A percentile compares a stretch with the other conserved stretches of the same genome.
phyloP scores from a whole-genome alignment of 2,888 invertebrate genomes.

The Eumerus sabulonum region DNA sequence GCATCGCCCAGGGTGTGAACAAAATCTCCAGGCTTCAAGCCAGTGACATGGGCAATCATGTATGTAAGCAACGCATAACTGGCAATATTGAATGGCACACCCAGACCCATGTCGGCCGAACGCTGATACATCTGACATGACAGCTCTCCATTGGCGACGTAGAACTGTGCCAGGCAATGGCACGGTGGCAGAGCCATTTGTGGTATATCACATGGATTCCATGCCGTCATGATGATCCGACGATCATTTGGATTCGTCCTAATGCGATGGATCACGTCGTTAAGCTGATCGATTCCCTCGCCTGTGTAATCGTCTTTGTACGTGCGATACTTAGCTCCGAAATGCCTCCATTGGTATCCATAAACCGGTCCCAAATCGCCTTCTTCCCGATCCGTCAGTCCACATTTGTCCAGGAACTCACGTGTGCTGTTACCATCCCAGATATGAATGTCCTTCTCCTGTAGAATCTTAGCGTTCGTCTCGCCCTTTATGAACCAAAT shows the following conservation, averaged over 20 bases:
- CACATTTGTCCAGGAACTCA: conserved; percentile 91
- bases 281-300: conserved; percentile 94
- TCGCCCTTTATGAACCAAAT: conserved; percentile 96
- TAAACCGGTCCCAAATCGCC: conserved; percentile 98
- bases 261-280: conserved; percentile 88
- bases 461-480: conserved; percentile 91
- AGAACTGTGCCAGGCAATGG: conserved; percentile 96
- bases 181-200: conserved; percentile 98
- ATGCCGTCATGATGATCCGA: conserved; percentile 94
- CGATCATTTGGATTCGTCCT: conserved; percentile 90
- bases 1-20: conserved; percentile 97
- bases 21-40: conserved; percentile 94
- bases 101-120: conserved; percentile 98
- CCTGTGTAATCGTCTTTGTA: conserved; percentile 90
- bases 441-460: conserved; percentile 90
- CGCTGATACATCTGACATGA: conserved; percentile 97
- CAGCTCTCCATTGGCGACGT: conserved; percentile 89
- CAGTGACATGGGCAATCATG: conserved; percentile 98
- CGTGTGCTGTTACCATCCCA: conserved; percentile 98
- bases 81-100: conserved; percentile 99
- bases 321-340: conserved; percentile 92
- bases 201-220: conserved; percentile 94
- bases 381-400: conserved; percentile 91
- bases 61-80: conserved; percentile 95
- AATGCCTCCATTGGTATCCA: conserved; percentile 99